Base-by-base conservation (phyloP, 2,888 invertebrate genomes). In the Drosophila mercatorum region DNA sequence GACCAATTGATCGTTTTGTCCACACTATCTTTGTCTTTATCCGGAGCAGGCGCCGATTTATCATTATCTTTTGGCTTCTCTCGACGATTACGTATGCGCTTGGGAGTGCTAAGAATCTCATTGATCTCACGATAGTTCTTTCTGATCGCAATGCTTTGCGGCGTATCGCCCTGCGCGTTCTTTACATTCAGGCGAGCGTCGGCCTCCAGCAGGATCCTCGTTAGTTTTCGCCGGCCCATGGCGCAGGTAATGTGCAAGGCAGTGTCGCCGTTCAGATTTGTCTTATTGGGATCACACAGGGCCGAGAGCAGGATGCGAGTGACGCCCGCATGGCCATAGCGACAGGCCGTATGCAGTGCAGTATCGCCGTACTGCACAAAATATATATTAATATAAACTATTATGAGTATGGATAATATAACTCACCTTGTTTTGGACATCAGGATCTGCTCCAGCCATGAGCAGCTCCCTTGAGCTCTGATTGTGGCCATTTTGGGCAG, bases 401-500 rank as follows among this genome's bases (percentile, higher is more conserved):
- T n/a, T 2, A 6, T 2, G 6, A 5, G 72, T 85, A 10, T 85
- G 3, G 12, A 36, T 8, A 10, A 31, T 40, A 5, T 0, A 5
- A n/a, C 59, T 5, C 1, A 97, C 97, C 93, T 98, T 98, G 91
- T 98, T 98, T 93, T 97, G 97, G 68, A 97, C 94, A 92, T 98
- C 97, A 0, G 98, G 96, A 92, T 96, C 96, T 71, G 97, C 97
- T 0, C 97, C 97, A 2, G 97, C 96, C 83, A 98, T 94, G 49
- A 99, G 94, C 12, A 99, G 94, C 91, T 98, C 97, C 61, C 98
- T 93, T 88, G 97, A 97, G 81, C 97, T 96, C 94, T 98, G 98
- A 94, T 98, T 99, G 94, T 98, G 98, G 0, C 98, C 98, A 93
- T 98, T 98, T 94, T 99, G 98, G 87, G 98, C 97, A 70, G 98